phyloP scores from a whole-genome alignment of 2,888 invertebrate species.

The Archaeoteleia sp. region DNA sequence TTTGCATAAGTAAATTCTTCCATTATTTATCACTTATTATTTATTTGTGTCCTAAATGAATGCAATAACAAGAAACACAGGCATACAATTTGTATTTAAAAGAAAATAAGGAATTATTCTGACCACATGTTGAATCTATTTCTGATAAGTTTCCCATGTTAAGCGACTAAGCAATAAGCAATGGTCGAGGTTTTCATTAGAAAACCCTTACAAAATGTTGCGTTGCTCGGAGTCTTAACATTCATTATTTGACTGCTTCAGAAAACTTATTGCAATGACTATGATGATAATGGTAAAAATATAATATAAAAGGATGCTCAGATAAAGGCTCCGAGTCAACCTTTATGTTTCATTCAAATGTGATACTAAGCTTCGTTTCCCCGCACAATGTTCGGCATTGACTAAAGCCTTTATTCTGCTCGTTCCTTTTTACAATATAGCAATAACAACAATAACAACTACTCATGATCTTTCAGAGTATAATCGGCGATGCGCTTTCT shows the following conservation, averaged over 20 bases:
- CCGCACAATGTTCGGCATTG: background rate
- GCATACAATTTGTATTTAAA: too few species aligned
- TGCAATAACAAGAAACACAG: too few species aligned
- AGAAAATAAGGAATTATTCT: too few species aligned
- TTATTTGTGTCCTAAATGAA: too few species aligned
- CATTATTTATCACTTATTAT: too few species aligned
- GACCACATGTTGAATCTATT: too few species aligned
- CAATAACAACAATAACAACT: slow-evolving; percentile 17
- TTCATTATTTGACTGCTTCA: background rate
- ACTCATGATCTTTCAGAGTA: background rate
- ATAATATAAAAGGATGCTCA: background rate
- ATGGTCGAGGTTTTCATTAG: too few species aligned
- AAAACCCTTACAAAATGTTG: too few species aligned
- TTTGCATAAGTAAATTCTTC: too few species aligned
- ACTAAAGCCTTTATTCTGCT: background rate
- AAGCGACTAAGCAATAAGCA: too few species aligned
- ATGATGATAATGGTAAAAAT: background rate
- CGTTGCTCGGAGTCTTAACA: slow-evolving; percentile 1
- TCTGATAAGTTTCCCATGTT: too few species aligned
- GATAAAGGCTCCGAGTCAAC: background rate
- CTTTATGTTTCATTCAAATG: background rate
- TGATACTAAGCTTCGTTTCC: background rate
- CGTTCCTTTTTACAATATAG: slow-evolving; percentile 6
- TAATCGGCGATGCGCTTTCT: background rate
- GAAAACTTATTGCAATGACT: background rate